Conservation (phyloP, 2,797 vertebrate species). For the Avahi laniger region DNA sequence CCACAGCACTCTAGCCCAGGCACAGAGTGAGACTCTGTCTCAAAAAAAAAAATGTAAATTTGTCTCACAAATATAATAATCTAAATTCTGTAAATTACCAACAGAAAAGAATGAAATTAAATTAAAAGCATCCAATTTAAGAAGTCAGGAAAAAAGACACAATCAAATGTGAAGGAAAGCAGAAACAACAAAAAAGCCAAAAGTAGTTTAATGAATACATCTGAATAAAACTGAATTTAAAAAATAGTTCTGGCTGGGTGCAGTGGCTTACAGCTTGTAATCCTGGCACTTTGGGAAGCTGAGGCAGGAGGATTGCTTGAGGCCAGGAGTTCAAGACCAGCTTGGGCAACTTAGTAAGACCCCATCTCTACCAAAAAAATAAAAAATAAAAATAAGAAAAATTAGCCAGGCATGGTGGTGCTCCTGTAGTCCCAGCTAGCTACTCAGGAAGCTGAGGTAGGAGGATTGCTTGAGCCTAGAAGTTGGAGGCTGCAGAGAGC, state of each 20-base stretch:
- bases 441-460: too few relatives aligned
- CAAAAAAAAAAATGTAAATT: background rate
- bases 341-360: too few relatives aligned
- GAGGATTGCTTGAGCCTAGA: too few relatives aligned
- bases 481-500: too few relatives aligned
- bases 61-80: background rate
- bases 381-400: background rate
- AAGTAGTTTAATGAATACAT: background rate
- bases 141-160: conserved; percentile 12
- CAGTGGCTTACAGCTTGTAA: too few relatives aligned
- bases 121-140: background rate
- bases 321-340: too few relatives aligned
- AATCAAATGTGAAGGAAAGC: background rate
- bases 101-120: background rate
- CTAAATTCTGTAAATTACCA: background rate
- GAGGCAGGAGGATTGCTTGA: too few relatives aligned
- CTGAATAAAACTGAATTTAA: background rate
- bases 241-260: background rate
- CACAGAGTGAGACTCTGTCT: too few relatives aligned
- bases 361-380: background rate
- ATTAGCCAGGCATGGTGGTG: too few relatives aligned
- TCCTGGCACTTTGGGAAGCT: too few relatives aligned
- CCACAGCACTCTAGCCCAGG: too few relatives aligned
- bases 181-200: background rate
- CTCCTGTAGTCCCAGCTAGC: too few relatives aligned